Evolutionary conservation across 2,888 invertebrate species (phyloP).

Genomic region (Hetaerina titia): DNA sequence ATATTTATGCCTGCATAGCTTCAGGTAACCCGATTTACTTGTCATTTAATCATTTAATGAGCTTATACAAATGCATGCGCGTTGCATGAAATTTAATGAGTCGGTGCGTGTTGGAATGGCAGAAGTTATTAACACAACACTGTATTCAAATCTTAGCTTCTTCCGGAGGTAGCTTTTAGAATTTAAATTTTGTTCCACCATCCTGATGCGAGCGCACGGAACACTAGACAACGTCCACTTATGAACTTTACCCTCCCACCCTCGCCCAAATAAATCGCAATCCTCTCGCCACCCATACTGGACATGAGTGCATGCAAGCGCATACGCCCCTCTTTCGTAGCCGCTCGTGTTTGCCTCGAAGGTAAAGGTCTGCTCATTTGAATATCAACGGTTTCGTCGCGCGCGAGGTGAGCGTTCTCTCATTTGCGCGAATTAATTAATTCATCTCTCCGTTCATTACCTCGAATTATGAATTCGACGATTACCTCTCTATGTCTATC

Average conservation of each 20-base stretch:
- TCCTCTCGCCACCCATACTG: not conserved
- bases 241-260: not conserved
- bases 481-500: constrained; percentile 10
- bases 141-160: no score
- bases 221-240: not conserved
- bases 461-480: constrained; percentile 9
- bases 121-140: no score
- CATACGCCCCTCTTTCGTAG: not conserved
- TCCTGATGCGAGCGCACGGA: not conserved
- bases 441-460: constrained; percentile 11
- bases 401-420: not conserved
- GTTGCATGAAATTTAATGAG: no score
- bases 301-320: not conserved
- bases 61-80: no score
- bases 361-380: not conserved
- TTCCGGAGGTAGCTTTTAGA: no score
- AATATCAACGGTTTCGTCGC: not conserved
- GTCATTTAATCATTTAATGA: no score
- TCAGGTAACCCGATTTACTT: no score
- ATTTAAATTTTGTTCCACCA: not conserved
- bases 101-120: no score
- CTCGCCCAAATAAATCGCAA: not conserved
- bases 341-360: not conserved
- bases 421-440: not conserved
- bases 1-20: no score